Base-by-base conservation (phyloP, 2,888 invertebrate species). In the Clunio marinus region DNA sequence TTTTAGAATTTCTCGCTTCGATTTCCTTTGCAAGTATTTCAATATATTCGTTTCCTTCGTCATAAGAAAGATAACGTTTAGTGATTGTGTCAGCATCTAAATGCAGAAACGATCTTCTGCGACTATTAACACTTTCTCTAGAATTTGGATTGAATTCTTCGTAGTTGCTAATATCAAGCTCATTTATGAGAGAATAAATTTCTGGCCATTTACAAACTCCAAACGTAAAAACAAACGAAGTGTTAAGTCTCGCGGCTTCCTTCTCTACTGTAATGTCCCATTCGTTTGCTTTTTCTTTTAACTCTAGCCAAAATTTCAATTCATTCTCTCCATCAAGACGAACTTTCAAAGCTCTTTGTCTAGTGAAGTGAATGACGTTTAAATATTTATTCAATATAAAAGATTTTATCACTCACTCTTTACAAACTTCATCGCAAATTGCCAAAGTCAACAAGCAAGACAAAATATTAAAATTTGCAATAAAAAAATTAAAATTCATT, bases 11-110 rank as follows among this genome's bases (percentile, higher is more conserved):
- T 2, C 7, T 7, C 28, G 74, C 71, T 0, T 71, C 32, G 71
- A 75, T 77, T 1, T 75, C 74, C 51, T 72, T 69, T 1, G 71
- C 70, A n/a, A 78, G 69, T 55, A 74, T 75, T 20, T 78, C 77
- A 70, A 78, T 68, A 73, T 79, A 78, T 68, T 74, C 73, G 70
- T 76, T 74, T 17, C 78, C 74, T 69, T 77, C 76, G 7, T 69
- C 72, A 68, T 78, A 75, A 0, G 74, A 74, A 59, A 77, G 70
- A 71, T 77, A 78, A 10, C 70, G 71, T 55, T 74, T 73, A 2
- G 1, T 17, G 4, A 68, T 37, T 3, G 41, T 25, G 13, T 68
- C 41, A 22, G 46, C 27, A 41, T 58, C 41, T n/a, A n/a, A n/a
- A n/a, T n/a, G n/a, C n/a, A n/a, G n/a, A n/a, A n/a, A n/a, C n/a